Base-by-base conservation (phyloP, 2,888 invertebrate species). In the Nomada fucata region DNA sequence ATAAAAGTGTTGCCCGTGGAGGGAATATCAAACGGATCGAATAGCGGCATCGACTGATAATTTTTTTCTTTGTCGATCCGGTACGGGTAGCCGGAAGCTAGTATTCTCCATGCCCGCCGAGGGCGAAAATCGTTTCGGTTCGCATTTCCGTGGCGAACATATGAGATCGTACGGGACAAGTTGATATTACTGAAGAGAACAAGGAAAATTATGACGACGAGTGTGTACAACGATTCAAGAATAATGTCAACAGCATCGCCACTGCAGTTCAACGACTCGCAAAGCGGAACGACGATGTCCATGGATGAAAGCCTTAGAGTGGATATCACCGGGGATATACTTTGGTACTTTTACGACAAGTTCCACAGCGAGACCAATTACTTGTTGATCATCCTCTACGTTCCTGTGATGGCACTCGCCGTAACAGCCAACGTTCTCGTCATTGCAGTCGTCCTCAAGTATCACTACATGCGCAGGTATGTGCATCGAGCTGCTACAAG, bases 391-490 rank as follows among this genome's bases (percentile, higher is more conserved):
- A 94, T 94, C 0, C 93, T 96, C 26, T 96, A 96, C 86, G 94
- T 96, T 75, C 96, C 96, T 0, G 94, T 96, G 4, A 96, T 96
- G 79, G 88, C 96, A 20, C 89, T 96, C 64, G 96, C 96, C 0
- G 92, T 96, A 26, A 93, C 95, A 10, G 95, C 96, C 3, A 96
- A 96, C 89, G 94, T 95, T n/a, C 93, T 96, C 13, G 95, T 96
- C 1, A 96, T 96, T 72, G 94, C 96, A 3, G 96, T 96, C 0
- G 96, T 96, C 69, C 95, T 96, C 80, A 96, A 96, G 89, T 96
- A 96, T 89, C 95, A 96, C 84, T 96, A 96, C 88, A 96, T 96
- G 90, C 95, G 96, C 90, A 96, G 95, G 96, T 96, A 93, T 95
- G 95, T 93, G 69, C 20, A 29, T 11, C 63, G 36, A 47, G 47